Evolutionary conservation across 2,113 vertebrate species (phyloP).

Genomic region (Passer montanus): DNA sequence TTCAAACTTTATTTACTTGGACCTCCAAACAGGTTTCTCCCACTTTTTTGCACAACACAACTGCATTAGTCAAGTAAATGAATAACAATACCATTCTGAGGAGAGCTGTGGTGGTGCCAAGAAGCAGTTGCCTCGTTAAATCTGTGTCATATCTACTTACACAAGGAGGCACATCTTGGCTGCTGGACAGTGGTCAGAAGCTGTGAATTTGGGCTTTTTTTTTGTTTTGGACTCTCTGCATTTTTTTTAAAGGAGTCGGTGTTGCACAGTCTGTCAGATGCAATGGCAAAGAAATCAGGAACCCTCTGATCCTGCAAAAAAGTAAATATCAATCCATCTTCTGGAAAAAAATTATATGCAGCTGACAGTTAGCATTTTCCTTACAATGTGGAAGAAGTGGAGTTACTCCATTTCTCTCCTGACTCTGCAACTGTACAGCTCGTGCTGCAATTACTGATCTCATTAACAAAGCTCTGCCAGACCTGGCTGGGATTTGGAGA

Average conservation of each 20-base stretch:
- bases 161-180: neutral
- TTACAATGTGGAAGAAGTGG: neutral
- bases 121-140: neutral
- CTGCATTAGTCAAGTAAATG: neutral
- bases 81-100: neutral
- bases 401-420: neutral
- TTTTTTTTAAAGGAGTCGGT: rapidly evolving
- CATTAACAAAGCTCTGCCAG: neutral
- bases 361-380: neutral
- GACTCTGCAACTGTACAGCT: neutral
- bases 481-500: neutral
- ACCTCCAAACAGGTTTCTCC: neutral
- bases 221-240: neutral
- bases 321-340: neutral
- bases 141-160: neutral
- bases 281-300: neutral
- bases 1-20: neutral
- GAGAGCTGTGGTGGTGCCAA: neutral
- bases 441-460: neutral
- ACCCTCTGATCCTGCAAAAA: neutral
- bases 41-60: neutral
- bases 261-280: rapidly evolving
- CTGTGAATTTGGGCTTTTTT: neutral
- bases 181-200: neutral
- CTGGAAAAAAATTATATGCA: neutral